A percentile compares a stretch with the other conserved stretches of the same genome.
phyloP scores from a whole-genome alignment of 2,888 invertebrate species.

The Phyllotreta cruciferae region DNA sequence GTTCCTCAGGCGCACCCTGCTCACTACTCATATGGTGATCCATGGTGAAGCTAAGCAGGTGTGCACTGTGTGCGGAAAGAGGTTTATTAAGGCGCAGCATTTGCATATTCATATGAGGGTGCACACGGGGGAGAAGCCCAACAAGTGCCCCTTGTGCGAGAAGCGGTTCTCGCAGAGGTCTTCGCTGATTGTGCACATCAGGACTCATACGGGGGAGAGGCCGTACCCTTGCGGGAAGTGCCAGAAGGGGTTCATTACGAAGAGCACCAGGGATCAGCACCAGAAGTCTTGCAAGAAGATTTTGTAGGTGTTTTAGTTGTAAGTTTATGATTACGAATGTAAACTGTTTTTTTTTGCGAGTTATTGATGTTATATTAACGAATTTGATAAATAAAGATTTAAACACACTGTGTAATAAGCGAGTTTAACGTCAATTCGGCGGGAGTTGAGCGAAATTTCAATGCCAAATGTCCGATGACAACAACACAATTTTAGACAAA shows the following conservation, averaged over 20 bases:
- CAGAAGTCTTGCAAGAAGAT: constrained; percentile 7
- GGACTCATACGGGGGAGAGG: constrained; percentile 65
- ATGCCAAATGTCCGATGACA: too few relatives aligned
- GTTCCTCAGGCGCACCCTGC: constrained; percentile 56
- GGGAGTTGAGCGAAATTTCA: background rate
- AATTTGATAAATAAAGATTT: background rate
- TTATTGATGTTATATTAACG: background rate
- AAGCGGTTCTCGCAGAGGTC: constrained; percentile 58
- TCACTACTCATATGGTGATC: constrained; percentile 62
- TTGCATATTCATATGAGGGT: constrained; percentile 53
- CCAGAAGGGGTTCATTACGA: constrained; percentile 56
- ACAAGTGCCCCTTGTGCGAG: constrained; percentile 49
- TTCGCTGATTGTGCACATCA: constrained; percentile 61
- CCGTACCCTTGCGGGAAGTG: constrained; percentile 64
- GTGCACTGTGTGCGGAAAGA: constrained; percentile 66
- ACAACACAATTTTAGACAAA: constrained; percentile 9
- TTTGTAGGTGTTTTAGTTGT: background rate
- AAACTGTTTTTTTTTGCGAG: too few relatives aligned
- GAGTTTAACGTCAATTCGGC: background rate
- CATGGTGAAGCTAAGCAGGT: constrained; percentile 68
- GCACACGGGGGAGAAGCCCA: constrained; percentile 56
- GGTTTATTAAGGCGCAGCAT: constrained; percentile 61
- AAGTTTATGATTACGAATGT: background rate
- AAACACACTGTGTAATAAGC: too few relatives aligned
- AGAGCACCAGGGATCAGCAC: constrained; percentile 42